Base-by-base conservation (phyloP, 1,140 invertebrate species). In the Ptiloglossa arizonensis region DNA sequence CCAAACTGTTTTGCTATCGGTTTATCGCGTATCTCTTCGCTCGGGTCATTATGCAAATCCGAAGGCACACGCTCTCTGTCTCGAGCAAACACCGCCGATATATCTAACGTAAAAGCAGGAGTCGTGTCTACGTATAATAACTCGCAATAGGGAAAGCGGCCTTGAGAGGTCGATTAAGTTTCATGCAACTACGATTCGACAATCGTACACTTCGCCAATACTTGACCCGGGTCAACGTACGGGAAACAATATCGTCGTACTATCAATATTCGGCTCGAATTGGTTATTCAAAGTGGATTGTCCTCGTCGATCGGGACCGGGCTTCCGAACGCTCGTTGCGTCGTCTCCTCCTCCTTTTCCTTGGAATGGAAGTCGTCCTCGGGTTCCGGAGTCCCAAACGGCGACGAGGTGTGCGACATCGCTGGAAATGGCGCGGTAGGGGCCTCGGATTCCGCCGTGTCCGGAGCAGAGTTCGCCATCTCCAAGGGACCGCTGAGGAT, bases 271-370 rank as follows among this genome's bases (percentile, higher is more conserved):
- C 15, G 19, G 19, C 17, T 52, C 17, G 1, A 2, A 3, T 27
- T n/a, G 0, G 17, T 22, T 6, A n/a, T 70, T 79, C 41, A 84
- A 76, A 84, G 73, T 15, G 54, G 70, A 41, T 77, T 54, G 56
- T 86, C 81, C 0, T 83, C 84, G 57, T 90, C 87, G 17, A 86
- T 66, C 13, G 89, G 80, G 27, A 91, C 84, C 3, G 85, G 86
- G 70, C 90, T 91, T 0, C 90, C 90, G 56, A 91, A 89, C 41
- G 81, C 86, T 44, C 88, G 71, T 13, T 86, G 66, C 4, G 54
- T 32, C 1, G 64, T 59, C 17, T 74, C 75, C 1, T 82, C 73
- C 27, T 76, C 29, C 11, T 27, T 76, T 0, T 48, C 46, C 41
- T 48, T 71, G 46, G 32, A 22, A 6, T 48, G 48, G 19, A 13